Conservation (phyloP, 1,140 invertebrate species). For the Steinernema khuongi region DNA sequence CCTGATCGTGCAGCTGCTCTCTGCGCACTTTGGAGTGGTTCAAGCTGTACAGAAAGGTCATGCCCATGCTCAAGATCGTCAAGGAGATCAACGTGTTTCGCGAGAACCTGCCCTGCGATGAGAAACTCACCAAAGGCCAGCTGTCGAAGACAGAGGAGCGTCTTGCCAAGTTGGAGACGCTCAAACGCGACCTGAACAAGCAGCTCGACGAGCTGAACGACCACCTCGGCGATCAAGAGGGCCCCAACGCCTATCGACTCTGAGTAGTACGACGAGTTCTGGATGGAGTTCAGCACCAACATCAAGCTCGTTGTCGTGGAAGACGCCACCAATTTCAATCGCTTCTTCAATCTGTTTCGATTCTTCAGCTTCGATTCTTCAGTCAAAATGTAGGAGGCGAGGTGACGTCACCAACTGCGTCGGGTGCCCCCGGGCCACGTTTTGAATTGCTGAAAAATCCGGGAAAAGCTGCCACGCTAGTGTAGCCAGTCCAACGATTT, state of each 20-base stretch:
- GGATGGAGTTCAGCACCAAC: too few species aligned
- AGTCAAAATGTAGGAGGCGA: too few species aligned
- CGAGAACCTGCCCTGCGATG: conserved; percentile 92
- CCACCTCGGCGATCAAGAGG: conserved; percentile 54
- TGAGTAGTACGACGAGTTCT: too few species aligned
- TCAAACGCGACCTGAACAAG: conserved; percentile 82
- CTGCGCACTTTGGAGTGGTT: conserved; percentile 98
- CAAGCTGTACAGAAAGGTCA: conserved; percentile 57
- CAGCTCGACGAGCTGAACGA: conserved; percentile 54
- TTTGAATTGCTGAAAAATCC: too few species aligned
- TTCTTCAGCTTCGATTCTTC: too few species aligned
- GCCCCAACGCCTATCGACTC: conserved; percentile 52
- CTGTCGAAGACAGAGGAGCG: conserved; percentile 85
- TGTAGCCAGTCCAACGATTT: too few species aligned
- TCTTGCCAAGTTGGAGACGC: conserved; percentile 80
- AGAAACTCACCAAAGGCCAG: conserved; percentile 88
- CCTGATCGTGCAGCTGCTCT: conserved; percentile 91
- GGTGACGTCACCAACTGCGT: too few species aligned
- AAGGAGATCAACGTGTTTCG: conserved; percentile 80
- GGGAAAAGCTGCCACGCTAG: too few species aligned
- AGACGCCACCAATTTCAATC: too few species aligned
- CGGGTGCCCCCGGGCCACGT: too few species aligned
- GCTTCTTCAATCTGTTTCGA: too few species aligned
- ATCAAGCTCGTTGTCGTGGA: too few species aligned
- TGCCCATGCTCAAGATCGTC: conserved; percentile 73